Conservation (phyloP, 2,888 invertebrate species). For the Nymphalis c-album region DNA sequence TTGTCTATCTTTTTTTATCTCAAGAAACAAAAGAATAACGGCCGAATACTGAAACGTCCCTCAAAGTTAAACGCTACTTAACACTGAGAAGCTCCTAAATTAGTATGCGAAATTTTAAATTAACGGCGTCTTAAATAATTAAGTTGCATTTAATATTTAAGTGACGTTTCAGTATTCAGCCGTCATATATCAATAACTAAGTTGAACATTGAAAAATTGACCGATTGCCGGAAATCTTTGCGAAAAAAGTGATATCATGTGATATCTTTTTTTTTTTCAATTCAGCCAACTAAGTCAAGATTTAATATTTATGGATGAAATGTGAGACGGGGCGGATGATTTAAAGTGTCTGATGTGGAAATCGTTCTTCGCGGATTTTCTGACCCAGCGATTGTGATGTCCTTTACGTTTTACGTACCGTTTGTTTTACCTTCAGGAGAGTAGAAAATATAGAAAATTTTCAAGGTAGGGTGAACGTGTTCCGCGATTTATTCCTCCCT, state of each 20-base stretch:
- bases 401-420: slow-evolving; percentile 76
- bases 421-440: slow-evolving; percentile 72
- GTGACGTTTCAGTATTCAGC: too few species aligned
- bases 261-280: slow-evolving; percentile 74
- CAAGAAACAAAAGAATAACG: slow-evolving; percentile 44
- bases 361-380: slow-evolving; percentile 78
- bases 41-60: too few species aligned
- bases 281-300: slow-evolving; percentile 70
- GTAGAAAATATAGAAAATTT: slow-evolving; percentile 67
- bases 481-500: slow-evolving; percentile 73
- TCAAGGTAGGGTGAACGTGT: slow-evolving; percentile 66
- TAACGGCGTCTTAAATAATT: too few species aligned
- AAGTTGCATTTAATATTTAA: too few species aligned
- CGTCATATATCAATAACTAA: slow-evolving; percentile 80
- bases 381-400: slow-evolving; percentile 78
- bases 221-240: slow-evolving; percentile 76
- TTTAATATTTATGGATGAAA: slow-evolving; percentile 81
- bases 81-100: too few species aligned
- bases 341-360: slow-evolving; percentile 80
- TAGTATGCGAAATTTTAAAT: too few species aligned
- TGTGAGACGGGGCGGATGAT: slow-evolving; percentile 79
- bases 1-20: too few species aligned
- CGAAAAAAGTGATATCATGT: slow-evolving; percentile 71
- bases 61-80: too few species aligned
- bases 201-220: slow-evolving; percentile 74